Evolutionary conservation across 2,888 invertebrate species (phyloP), one percentile per base, ranked within the genome.

Genomic region (Scaptomyza flava): DNA sequence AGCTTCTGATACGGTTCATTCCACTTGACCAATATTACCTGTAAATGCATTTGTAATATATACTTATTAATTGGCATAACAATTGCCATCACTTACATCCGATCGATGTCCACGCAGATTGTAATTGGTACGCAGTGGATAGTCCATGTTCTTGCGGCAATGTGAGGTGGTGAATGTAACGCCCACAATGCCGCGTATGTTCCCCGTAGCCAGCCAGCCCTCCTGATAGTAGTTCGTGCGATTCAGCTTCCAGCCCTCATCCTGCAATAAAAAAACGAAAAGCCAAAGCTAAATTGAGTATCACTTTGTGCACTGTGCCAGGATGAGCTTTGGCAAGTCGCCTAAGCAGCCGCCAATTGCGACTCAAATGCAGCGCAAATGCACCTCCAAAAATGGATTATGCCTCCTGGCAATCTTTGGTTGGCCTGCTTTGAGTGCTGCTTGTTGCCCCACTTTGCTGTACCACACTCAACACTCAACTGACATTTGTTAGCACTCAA

Each of bases 1-100:
- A 99, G 93, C 92, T 99, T 99, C 93, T 98, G 98, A 92, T 98
- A 99, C 0, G 98, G 98, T 91, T 98, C 98, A 93, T 99, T 99
- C 99, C 99, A 99, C 93, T 98, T 97, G 36, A 99, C 99, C 63
- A 99, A 93, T 79, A 97, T 97, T 63, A 98, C 97, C 98, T 98
- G 42, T 4, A 57, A 36, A 7, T 31, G 11, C 6, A 11, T 14
- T 38, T 1, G 2, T 12, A 1, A n/a, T 1, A 9, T 0, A n/a
- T 27, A n/a, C n/a, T n/a, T n/a, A 9, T 59, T 20, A 30, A 43
- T 30, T 11, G 47, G 0, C 14, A 14, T 20, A 34, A 11, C 9
- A 53, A 23, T 11, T 20, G 17, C 36, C 14, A 31, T 1, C 58
- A 92, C 94, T 94, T 93, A 98, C 98, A 93, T 98, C 98, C 77